Conservation (phyloP, 2,888 invertebrate species). For the Trilocha varians region DNA sequence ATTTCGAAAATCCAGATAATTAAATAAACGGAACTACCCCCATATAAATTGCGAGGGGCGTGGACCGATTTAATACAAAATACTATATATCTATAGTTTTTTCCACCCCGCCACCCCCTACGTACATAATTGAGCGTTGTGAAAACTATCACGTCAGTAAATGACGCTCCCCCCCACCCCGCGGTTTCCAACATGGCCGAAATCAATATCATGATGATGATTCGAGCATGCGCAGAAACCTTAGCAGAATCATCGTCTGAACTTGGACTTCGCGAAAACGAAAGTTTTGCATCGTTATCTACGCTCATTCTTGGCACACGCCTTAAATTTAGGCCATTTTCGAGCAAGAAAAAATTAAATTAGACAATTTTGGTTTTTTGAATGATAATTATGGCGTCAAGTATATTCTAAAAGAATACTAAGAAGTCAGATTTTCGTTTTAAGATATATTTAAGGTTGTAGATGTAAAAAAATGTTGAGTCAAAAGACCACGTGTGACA, state of each 20-base stretch:
- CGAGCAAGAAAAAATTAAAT: too few species aligned
- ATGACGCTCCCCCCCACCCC: conserved; percentile 46
- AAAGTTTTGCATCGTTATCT: conserved; percentile 67
- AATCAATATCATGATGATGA: conserved; percentile 75
- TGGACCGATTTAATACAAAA: conserved; percentile 65
- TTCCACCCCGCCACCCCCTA: conserved; percentile 42
- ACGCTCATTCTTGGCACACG: conserved; percentile 62
- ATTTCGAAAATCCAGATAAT: conserved; percentile 22
- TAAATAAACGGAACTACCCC: conserved; percentile 35
- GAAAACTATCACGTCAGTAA: conserved; percentile 71
- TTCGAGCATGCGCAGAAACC: conserved; percentile 56
- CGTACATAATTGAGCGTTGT: conserved; percentile 68
- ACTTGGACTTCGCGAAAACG: conserved; percentile 71
- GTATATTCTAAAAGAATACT: background rate
- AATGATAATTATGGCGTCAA: background rate
- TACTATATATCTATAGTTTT: conserved; percentile 48
- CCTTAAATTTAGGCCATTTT: too few species aligned
- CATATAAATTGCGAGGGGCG: conserved; percentile 50
- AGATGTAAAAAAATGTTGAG: background rate
- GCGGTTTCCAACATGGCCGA: conserved; percentile 66
- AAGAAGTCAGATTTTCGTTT: background rate
- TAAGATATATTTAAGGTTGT: background rate
- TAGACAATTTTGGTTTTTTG: too few species aligned
- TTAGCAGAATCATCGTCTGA: conserved; percentile 60
- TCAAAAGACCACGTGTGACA: conserved; percentile 11